A percentile compares a stretch with the other conserved stretches of the same genome.
phyloP scores from a whole-genome alignment of 92 coral and sea anemone species.

The Epizoanthus stellaris region DNA sequence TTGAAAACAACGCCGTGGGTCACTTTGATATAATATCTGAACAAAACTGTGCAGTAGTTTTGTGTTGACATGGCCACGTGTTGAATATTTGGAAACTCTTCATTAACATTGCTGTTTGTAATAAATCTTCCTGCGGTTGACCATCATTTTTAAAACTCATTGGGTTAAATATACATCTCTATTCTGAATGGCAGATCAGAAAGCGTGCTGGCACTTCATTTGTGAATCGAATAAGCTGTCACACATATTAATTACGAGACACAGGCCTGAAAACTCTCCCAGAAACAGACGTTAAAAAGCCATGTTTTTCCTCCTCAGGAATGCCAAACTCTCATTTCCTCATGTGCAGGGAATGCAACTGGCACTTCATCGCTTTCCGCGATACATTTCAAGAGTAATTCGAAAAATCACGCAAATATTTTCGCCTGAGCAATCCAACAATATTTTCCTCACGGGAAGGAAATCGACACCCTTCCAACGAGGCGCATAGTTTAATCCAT shows the following conservation, averaged over 20 bases:
- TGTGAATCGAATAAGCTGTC: constrained; percentile 23
- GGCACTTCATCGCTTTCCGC: constrained; percentile 27
- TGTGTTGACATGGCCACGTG: constrained; percentile 37
- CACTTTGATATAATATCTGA: background rate
- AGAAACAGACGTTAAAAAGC: background rate
- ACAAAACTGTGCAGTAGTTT: constrained; percentile 5
- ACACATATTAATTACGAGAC: constrained; percentile 32
- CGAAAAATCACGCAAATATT: constrained; percentile 29
- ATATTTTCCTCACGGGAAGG: constrained; percentile 40
- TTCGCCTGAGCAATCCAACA: constrained; percentile 25
- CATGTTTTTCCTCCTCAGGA: constrained; percentile 26
- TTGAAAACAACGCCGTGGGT: background rate
- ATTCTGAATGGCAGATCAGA: constrained; percentile 37
- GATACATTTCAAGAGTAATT: constrained; percentile 5
- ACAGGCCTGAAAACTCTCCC: constrained; percentile 4
- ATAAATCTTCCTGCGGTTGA: constrained; percentile 42
- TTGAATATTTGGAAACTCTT: constrained; percentile 9
- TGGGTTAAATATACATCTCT: constrained; percentile 27
- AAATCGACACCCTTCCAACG: constrained; percentile 14
- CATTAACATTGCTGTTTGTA: constrained; percentile 22
- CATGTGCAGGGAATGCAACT: constrained; percentile 6
- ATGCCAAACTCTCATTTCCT: constrained; percentile 28
- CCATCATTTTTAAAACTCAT: constrained; percentile 31
- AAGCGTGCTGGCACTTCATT: constrained; percentile 43
- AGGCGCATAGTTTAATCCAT: constrained; percentile 25